phyloP scores from a whole-genome alignment of 2,113 vertebrate species.

The Semnornis frantzii region DNA sequence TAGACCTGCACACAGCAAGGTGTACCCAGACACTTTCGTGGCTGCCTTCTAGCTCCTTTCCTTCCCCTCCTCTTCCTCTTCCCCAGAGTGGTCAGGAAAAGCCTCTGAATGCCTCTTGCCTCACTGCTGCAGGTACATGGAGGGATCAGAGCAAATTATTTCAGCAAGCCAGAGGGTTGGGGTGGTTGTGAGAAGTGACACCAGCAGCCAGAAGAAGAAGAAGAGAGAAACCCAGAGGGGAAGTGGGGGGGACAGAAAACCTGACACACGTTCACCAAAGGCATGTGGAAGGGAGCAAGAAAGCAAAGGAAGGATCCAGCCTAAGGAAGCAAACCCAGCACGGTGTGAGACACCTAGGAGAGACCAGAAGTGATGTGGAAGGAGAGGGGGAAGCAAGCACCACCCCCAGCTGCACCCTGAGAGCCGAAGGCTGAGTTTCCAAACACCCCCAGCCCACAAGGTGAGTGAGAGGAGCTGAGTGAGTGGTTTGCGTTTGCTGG shows the following conservation, averaged over 20 bases:
- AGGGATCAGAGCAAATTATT: background rate
- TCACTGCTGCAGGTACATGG: background rate
- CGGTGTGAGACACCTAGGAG: background rate
- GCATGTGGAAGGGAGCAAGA: background rate
- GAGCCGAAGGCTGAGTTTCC: background rate
- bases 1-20: background rate
- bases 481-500: background rate
- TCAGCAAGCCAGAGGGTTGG: background rate
- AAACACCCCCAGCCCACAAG: background rate
- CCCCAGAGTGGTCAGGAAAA: background rate
- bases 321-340: background rate
- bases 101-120: background rate
- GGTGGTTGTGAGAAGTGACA: background rate
- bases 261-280: background rate
- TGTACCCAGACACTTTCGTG: background rate
- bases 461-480: background rate
- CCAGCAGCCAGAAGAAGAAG: background rate
- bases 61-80: background rate
- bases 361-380: background rate
- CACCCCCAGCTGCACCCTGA: background rate
- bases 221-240: conserved; percentile 3
- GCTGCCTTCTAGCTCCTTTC: background rate
- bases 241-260: conserved; percentile 2
- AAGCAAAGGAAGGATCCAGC: background rate
- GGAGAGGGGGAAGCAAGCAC: background rate